A percentile compares a stretch with the other conserved stretches of the same genome.
Conservation (phyloP, 1,140 invertebrate species). For the Sitobion miscanthi region DNA sequence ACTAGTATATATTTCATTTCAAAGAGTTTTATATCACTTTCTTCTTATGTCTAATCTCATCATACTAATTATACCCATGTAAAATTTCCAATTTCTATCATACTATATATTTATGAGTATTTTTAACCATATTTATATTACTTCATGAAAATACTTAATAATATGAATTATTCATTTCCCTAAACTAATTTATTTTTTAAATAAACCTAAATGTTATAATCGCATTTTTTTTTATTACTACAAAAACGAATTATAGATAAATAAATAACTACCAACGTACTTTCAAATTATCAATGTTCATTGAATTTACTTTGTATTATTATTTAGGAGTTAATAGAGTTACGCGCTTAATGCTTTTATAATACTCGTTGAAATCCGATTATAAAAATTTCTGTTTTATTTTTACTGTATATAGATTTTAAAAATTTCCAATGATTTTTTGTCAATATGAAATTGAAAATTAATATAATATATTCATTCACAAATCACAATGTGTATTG, state of each 20-base stretch:
- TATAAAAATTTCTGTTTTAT: background rate
- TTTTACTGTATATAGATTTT: background rate
- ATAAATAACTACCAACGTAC: background rate
- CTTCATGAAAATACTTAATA: background rate
- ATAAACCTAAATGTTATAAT: background rate
- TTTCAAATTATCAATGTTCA: background rate
- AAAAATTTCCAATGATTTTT: background rate
- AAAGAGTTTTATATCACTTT: too few species aligned
- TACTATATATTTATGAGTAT: background rate
- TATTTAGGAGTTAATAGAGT: background rate
- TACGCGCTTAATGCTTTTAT: background rate
- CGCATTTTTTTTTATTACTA: background rate
- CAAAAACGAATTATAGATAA: background rate
- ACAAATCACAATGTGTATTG: background rate
- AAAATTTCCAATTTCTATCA: background rate
- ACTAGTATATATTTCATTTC: too few species aligned
- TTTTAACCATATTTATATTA: background rate
- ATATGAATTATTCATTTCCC: background rate
- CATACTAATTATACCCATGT: background rate
- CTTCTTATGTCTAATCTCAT: background rate
- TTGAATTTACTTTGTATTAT: background rate
- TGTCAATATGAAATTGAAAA: background rate
- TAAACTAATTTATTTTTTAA: background rate
- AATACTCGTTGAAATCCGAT: background rate
- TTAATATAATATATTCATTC: background rate